Evolutionary conservation across 1,140 invertebrate genomes (phyloP), one percentile per base, ranked within the genome.

Genomic region (Brachionus sp.): DNA sequence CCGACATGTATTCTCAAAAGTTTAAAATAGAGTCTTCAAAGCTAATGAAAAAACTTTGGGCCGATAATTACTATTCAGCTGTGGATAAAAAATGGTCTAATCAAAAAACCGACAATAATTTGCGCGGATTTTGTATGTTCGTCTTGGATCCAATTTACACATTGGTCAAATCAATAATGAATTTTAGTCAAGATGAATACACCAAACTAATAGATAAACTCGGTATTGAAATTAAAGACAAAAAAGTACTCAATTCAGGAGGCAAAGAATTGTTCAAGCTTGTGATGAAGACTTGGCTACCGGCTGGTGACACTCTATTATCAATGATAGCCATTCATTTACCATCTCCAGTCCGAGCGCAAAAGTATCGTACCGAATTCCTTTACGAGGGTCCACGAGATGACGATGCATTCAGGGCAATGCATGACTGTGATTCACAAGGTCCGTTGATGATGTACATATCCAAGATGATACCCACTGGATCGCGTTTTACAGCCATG

Each of bases 301-400:
- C 97, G 84, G 97, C 97, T 90, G 98, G 97, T 87, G 97, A 99
- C 90, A 95, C 97, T 88, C 90, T 99, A 86, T 94, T 99, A 92
- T 95, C 98, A 92, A 99, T 99, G 97, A 99, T 99, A 90, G 95
- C 96, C 89, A 97, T 99, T 88, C 97, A 99, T 89, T 91, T 99
- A 87, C 98, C 98, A 84, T 99, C 97, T 35, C 98, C 98, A 50
- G 96, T 99, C 33, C 95, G 95, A 82, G 97, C 98, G 84, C 98
- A 99, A 90, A 96, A 94, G 87, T 99, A 99, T 91, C 93, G 98
- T 91, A 97, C 97, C 93, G 97, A 98, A 91, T 94, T 98, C 94
- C 91, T 98, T 89, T 92, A 98, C 95, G 90, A 89, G 87, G 89
- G 89, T 50, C 97, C 78, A 25, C 35, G 16, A 9, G 78, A 82